Conservation (phyloP, 2,797 vertebrate species). For the Crenichthys baileyi region DNA sequence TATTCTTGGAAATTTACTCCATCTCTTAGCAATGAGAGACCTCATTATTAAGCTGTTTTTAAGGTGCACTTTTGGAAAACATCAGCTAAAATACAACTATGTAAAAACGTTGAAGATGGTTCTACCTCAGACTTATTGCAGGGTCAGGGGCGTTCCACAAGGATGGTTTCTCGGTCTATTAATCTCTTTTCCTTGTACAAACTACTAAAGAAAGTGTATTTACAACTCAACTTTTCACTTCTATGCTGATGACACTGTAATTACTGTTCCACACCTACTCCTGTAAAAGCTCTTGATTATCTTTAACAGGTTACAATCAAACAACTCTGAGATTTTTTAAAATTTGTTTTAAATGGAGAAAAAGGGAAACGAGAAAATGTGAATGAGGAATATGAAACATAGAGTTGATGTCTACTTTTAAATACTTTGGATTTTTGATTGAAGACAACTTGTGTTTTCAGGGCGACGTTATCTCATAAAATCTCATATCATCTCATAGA, state of each 20-base stretch:
- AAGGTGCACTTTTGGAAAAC: conserved; percentile 24
- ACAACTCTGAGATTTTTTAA: not conserved
- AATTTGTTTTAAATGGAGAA: not conserved
- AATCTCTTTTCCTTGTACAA: not conserved
- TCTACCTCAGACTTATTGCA: not conserved
- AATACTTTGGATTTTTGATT: not conserved
- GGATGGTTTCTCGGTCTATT: not conserved
- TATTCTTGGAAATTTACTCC: conserved; percentile 11
- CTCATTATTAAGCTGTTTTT: conserved; percentile 56
- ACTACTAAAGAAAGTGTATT: not conserved
- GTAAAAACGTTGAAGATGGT: not conserved
- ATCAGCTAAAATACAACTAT: conserved; percentile 18
- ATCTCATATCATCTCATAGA: not conserved
- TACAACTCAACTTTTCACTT: not conserved
- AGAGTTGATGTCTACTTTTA: not conserved
- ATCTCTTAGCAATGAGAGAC: conserved; percentile 31
- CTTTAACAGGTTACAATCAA: not conserved
- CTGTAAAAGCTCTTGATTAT: not conserved
- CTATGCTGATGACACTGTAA: not conserved
- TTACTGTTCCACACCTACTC: not conserved
- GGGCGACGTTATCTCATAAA: not conserved
- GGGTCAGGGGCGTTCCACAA: not conserved
- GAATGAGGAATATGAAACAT: no score
- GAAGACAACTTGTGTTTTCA: not conserved
- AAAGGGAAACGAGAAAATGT: not conserved